phyloP scores from a whole-genome alignment of 1,140 invertebrate genomes.

The Papilio dardanus region DNA sequence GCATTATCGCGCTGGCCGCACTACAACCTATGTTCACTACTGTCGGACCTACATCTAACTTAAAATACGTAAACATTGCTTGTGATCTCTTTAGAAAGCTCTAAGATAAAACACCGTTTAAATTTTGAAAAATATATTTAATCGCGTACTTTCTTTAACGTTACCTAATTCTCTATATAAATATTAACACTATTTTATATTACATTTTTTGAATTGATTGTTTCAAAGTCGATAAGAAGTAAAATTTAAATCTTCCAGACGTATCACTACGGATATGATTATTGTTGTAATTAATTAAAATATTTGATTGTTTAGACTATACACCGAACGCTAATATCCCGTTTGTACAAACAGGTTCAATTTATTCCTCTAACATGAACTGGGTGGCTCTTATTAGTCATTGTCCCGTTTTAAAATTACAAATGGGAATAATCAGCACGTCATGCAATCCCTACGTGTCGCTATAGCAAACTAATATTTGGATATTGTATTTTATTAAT shows the following conservation, averaged over 20 bases:
- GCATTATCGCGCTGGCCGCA: slow-evolving; percentile 33
- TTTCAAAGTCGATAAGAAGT: background rate
- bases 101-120: background rate
- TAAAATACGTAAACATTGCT: slow-evolving; percentile 23
- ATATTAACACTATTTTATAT: background rate
- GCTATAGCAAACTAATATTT: background rate
- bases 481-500: background rate
- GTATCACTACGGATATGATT: slow-evolving; percentile 6
- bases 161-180: background rate
- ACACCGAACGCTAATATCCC: slow-evolving; percentile 26
- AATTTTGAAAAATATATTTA: background rate
- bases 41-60: slow-evolving; percentile 14
- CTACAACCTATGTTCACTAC: slow-evolving; percentile 36
- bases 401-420: background rate
- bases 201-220: background rate
- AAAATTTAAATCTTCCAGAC: background rate
- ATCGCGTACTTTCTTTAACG: background rate
- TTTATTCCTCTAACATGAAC: slow-evolving; percentile 10
- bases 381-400: slow-evolving; percentile 25
- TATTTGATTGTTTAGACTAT: slow-evolving; percentile 12
- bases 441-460: background rate
- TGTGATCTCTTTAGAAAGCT: slow-evolving; percentile 9
- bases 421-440: background rate
- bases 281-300: slow-evolving; percentile 13
- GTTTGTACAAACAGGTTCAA: slow-evolving; percentile 27